Base-by-base conservation (phyloP, 2,113 vertebrate genomes). In the Salvelinus sp. region DNA sequence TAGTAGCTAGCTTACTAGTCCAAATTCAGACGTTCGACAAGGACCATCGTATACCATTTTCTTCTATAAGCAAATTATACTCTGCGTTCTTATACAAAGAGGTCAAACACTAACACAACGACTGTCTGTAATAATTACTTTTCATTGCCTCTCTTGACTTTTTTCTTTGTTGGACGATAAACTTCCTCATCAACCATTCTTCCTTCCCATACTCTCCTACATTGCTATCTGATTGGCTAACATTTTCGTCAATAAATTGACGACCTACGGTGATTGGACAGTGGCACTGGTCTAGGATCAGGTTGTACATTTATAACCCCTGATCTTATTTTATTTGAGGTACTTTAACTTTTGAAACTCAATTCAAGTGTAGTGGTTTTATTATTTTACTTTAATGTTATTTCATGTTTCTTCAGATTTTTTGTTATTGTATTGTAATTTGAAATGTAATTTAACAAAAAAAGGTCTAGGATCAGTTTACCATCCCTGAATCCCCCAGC, bases 141-240 rank as follows among this genome's bases (percentile, higher is more conserved):
- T 20, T 18, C 14, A 13, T n/a, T 16, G 18, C 6, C 27, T 14
- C 65, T 44, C 28, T 73, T 77, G 28, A 12, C 75, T 64, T 27
- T 9, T 14, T 73, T 72, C 44, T n/a, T 38, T 80, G 64, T 85
- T 79, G 28, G 57, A 50, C 13, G 64, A 78, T 74, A 62, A 23
- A 90, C 89, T 89, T 90, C 91, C 91, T 83, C 76, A 76, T 83
- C 85, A 79, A 72, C 50, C 14, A 1, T 12, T 72, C 33, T 33
- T 58, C 60, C 85, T 82, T 38, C 86, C 88, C 84, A 80, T 69
- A 73, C 63, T 79, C 73, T 71, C 28, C 72, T 20, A 66, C 1
- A 6, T 0, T 9, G 67, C 30, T 0, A 1, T 1, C 71, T 70
- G 69, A 92, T 92, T 91, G 89, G 92, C 47, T 75, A 16, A 65